Evolutionary conservation across 2,113 vertebrate species (phyloP), one percentile per base, ranked within the genome.

Genomic region (Ptychochromis oligacanthus): DNA sequence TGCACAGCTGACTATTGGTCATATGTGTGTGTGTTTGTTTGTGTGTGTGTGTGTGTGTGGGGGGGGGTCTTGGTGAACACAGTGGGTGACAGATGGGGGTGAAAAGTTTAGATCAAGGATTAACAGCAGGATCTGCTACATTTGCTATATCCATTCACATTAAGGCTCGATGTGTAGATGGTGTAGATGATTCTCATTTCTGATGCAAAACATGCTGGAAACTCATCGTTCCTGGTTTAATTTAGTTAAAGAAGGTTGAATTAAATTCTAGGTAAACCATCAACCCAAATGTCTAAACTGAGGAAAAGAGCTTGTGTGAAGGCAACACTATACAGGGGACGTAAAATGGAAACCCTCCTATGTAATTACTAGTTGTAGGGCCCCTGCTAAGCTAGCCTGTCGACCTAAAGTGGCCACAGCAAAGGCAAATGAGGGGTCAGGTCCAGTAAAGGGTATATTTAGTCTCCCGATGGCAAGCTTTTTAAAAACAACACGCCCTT

Each of bases 381-480:
- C 81, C 93, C 79, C 74, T 88, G 92, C 88, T 92, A 92, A 94
- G 94, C 92, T 89, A 91, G 92, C 91, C 93, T 94, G 92, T 87
- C 85, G 79, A 93, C 90, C 90, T 92, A 91, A 91, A 93, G 86
- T 90, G 94, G 92, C 96, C 96, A 96, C 95, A 96, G 92, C 87
- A 96, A 96, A 96, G 94, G 91, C 91, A 94, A 94, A 95, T 94
- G 85, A 95, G 87, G 93, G 95, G 94, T 95, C 95, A 96, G 93
- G 92, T 93, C 92, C 91, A 92, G 93, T 93, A 93, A 95, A 94
- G 91, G 90, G 87, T 96, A 94, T 96, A 96, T 95, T 96, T 96
- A 95, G 92, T 91, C 87, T 74, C 80, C 80, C 77, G 91, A 94
- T 92, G 90, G 93, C 85, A 79, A 91, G 88, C 88, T 92, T 92